phyloP scores from a whole-genome alignment of 2,888 invertebrate genomes.

The Ctenicera cuprea region DNA sequence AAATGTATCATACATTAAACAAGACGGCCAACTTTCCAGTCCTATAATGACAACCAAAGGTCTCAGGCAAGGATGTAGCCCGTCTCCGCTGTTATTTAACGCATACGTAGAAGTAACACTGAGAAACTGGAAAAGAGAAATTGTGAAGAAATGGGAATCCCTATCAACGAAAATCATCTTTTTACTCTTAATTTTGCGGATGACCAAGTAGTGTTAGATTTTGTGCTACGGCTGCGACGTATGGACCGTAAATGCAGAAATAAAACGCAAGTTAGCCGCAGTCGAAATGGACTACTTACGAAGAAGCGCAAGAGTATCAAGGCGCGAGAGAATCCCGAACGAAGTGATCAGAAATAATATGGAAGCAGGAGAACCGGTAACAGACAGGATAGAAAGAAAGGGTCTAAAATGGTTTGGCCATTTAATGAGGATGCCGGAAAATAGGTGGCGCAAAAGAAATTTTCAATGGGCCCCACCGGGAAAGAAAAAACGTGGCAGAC shows the following conservation, averaged over 20 bases:
- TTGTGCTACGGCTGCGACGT: background rate
- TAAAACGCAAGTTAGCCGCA: background rate
- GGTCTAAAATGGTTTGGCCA: too few relatives aligned
- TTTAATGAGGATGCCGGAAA: too few relatives aligned
- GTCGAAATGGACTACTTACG: too few relatives aligned
- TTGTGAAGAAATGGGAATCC: conserved; percentile 2
- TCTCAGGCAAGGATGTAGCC: background rate
- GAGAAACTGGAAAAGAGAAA: background rate
- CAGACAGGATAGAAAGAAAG: conserved; percentile 1
- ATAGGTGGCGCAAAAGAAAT: background rate
- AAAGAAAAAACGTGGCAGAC: background rate
- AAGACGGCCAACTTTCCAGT: background rate
- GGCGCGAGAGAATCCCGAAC: background rate
- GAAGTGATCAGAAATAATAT: background rate
- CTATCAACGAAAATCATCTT: too few relatives aligned
- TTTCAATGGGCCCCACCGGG: background rate
- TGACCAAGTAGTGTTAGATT: too few relatives aligned
- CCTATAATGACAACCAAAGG: background rate
- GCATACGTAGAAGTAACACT: background rate
- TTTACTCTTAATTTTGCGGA: too few relatives aligned
- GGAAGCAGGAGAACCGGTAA: background rate
- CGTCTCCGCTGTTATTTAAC: background rate
- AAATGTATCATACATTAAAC: conserved; percentile 1
- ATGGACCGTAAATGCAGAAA: background rate
- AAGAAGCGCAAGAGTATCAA: too few relatives aligned